Base-by-base conservation (phyloP, 2,888 invertebrate genomes). In the Plagodis dolabraria region DNA sequence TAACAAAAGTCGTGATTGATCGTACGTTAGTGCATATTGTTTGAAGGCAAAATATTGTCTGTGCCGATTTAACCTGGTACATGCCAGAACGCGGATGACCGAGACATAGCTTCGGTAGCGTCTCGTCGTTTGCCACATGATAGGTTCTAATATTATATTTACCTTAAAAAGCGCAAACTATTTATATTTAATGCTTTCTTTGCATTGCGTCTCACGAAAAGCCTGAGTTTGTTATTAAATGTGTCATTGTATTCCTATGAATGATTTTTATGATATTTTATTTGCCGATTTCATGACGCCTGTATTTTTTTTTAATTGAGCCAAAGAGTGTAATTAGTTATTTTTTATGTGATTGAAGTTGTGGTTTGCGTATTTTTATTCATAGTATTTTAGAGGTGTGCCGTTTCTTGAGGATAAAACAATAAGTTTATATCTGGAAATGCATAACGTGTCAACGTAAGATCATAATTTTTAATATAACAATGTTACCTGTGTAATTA, bases 321-420 rank as follows among this genome's bases (percentile, higher is more conserved):
- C 60, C 60, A 60, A 60, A 60, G 60, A 60, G 48, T 49, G 40
- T 48, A 54, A 10, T 47, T 58, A 53, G 40, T 46, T 57, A 51
- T 45, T 53, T 45, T 53, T 50, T 53, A 49, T 49, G n/a, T 57
- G 40, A 54, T 9, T 50, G 33, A 11, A 49, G 8, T 50, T 12
- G 44, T 40, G 40, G 5, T 7, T 36, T 9, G 36, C 7, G 36
- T 36, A 36, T 36, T 36, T 33, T 47, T 57, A 34, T 44, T 35
- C 40, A 7, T 38, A 33, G 5, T 8, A 36, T 36, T 36, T 36
- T 46, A 33, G 22, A 22, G 22, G 22, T 22, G 22, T 22, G 22
- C 22, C 22, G 22, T 22, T 22, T n/a, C n/a, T n/a, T 22, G 22
- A 22, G 22, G 4, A 22, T 22, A 22, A 4, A 22, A 22, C 22